phyloP scores from a whole-genome alignment of 2,888 invertebrate genomes.

The Nomada fabriciana region DNA sequence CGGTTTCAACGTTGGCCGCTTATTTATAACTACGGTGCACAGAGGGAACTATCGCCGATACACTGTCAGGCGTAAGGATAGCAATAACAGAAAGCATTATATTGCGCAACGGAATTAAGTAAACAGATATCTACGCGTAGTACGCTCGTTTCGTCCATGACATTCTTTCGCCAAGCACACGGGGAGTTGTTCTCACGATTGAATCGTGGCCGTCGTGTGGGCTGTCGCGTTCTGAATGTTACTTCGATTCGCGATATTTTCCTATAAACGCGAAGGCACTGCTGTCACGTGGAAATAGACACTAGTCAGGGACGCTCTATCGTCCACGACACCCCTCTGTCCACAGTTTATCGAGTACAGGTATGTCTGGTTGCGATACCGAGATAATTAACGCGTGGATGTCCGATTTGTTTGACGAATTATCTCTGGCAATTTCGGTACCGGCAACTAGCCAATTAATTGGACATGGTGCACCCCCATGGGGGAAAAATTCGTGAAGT shows the following conservation, averaged over 20 bases:
- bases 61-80: neutral
- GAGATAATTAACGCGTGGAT: neutral
- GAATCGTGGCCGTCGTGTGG: constrained; percentile 47
- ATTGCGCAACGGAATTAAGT: constrained; percentile 55
- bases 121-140: constrained; percentile 51
- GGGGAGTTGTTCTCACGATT: constrained; percentile 52
- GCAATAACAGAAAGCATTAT: constrained; percentile 34
- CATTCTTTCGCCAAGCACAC: constrained; percentile 49
- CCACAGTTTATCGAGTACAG: neutral
- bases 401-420: neutral
- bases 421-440: neutral
- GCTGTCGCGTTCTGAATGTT: constrained; percentile 38
- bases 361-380: neutral
- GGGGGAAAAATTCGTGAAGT: neutral
- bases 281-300: constrained; percentile 11
- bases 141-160: constrained; percentile 51
- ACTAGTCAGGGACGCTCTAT: neutral
- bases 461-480: neutral
- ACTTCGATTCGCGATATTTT: constrained; percentile 46
- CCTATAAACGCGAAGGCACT: constrained; percentile 17
- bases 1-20: neutral
- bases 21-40: constrained; percentile 8
- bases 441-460: neutral
- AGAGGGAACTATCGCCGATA: neutral
- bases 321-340: neutral